Percentiles rank a stretch among this genome's conserved stretches.
Evolutionary conservation across 2,797 vertebrate genomes (phyloP).

Genomic region (Vireo griseus): DNA sequence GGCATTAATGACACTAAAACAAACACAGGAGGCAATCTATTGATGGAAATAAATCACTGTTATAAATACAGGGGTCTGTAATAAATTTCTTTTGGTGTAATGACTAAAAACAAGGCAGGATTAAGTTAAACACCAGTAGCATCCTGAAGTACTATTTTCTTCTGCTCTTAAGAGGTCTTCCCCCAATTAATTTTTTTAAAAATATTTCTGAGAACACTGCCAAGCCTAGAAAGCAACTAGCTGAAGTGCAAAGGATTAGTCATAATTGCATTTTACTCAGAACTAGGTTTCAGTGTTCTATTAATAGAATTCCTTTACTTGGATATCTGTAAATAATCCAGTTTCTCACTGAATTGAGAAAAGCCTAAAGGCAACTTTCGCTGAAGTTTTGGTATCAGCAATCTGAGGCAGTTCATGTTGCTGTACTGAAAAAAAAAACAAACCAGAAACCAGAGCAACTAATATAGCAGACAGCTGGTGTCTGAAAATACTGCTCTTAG

Average conservation of each 20-base stretch:
- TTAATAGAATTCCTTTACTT: not conserved
- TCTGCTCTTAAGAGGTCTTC: not conserved
- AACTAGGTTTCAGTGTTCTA: slow-evolving; percentile 11
- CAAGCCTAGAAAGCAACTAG: not conserved
- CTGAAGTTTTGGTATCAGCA: not conserved
- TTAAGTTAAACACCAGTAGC: not conserved
- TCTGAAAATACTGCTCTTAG: not conserved
- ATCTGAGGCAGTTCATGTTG: not conserved
- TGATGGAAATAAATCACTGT: not conserved
- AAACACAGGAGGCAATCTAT: not conserved
- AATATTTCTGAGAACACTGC: not conserved
- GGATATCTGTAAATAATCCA: slow-evolving; percentile 10
- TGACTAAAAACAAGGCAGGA: not conserved
- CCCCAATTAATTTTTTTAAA: not conserved
- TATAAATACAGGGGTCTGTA: not conserved
- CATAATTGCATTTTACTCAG: not conserved
- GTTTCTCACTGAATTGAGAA: not conserved
- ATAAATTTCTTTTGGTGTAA: not conserved
- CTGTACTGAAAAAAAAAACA: not conserved
- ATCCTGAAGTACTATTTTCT: not conserved
- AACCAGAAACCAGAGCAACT: not conserved
- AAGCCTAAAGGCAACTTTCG: not conserved
- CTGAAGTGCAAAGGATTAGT: not conserved
- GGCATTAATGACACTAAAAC: not conserved
- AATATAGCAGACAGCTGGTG: not conserved